A percentile compares a stretch with the other conserved stretches of the same genome.
These are phyloP conservation scores for Thera obeliscata DNA, from an alignment of 2,888 invertebrate species.

Conservation along the genomic window DNA sequence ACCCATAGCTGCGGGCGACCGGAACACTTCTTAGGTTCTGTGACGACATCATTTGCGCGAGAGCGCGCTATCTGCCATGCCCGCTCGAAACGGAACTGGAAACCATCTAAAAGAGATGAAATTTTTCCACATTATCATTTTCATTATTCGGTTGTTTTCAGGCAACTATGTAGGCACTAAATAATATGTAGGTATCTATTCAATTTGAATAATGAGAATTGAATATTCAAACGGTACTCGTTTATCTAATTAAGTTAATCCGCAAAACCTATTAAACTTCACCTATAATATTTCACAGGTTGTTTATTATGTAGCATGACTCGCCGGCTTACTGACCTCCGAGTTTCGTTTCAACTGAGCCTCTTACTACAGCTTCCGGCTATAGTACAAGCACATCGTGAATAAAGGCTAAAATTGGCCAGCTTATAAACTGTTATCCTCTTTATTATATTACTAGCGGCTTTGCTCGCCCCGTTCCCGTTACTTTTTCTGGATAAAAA, in stretches of 20 bases:
- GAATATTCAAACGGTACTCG: slow-evolving; percentile 31
- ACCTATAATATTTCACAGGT: slow-evolving; percentile 41
- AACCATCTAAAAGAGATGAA: slow-evolving; percentile 51
- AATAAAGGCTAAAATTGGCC: background rate
- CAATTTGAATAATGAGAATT: slow-evolving; percentile 30
- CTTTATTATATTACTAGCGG: too few relatives aligned
- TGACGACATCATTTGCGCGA: slow-evolving; percentile 54
- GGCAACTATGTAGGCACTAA: background rate
- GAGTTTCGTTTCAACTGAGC: slow-evolving; percentile 43
- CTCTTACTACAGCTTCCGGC: slow-evolving; percentile 13
- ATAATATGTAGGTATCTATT: slow-evolving; percentile 10
- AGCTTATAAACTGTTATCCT: background rate
- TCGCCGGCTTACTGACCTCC: slow-evolving; percentile 47
- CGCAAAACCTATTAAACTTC: slow-evolving; percentile 37
- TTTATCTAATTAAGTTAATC: slow-evolving; percentile 30
- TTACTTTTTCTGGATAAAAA: too few relatives aligned
- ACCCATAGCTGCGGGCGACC: slow-evolving; percentile 56
- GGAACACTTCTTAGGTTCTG: slow-evolving; percentile 53
- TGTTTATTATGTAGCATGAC: slow-evolving; percentile 43
- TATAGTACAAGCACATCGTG: slow-evolving; percentile 1
- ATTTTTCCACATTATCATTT: slow-evolving; percentile 46
- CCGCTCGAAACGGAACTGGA: slow-evolving; percentile 46
- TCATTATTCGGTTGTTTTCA: slow-evolving; percentile 14
- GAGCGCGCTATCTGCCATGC: slow-evolving; percentile 50
- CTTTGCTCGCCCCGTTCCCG: too few relatives aligned